Base-by-base conservation (phyloP, 2,888 invertebrate species). In the Linyphia triangularis region DNA sequence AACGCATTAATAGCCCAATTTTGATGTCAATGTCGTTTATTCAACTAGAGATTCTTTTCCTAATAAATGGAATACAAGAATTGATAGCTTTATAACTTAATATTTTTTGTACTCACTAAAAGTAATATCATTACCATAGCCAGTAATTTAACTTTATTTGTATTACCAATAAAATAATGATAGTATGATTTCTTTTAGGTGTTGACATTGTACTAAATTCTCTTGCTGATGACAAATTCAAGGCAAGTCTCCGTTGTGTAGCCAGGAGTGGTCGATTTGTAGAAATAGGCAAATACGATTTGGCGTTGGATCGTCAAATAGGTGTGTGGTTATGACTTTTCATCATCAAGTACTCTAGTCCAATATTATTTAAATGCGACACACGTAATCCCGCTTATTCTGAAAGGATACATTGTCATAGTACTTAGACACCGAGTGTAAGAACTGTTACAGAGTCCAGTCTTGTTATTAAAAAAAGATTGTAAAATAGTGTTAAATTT, bases 121-220 rank as follows among this genome's bases (percentile, higher is more conserved):
- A 16, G n/a, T 5, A 16, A 4, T 0, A 16, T 1, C n/a, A 16
- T 43, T 16, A 43, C n/a, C n/a, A 16, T 51, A 1, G 0, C 2
- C 6, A 16, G 13, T 51, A 51, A 3, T 61, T 59, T 9, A 10
- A 3, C 26, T 6, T 5, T 61, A 61, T 19, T 61, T 61, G 19
- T 61, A 24, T 61, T 22, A 24, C 3, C 1, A 2, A 40, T 40
- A 51, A n/a, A 6, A 13, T 51, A 51, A 16, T 13, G 13, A 51
- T 51, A n/a, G n/a, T 51, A 5, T 13, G 16, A 65, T 26, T 57
- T 37, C 22, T 33, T 26, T n/a, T 57, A 83, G 89, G 89, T 19
- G 94, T 94, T n/a, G 93, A 94, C 91, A 92, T 94, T 73, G 93
- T 94, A 16, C 92, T 94, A 89, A 94, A 94, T 91, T 94, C 94